Conservation (phyloP, 1,140 invertebrate genomes). For the Drosophila erecta region DNA sequence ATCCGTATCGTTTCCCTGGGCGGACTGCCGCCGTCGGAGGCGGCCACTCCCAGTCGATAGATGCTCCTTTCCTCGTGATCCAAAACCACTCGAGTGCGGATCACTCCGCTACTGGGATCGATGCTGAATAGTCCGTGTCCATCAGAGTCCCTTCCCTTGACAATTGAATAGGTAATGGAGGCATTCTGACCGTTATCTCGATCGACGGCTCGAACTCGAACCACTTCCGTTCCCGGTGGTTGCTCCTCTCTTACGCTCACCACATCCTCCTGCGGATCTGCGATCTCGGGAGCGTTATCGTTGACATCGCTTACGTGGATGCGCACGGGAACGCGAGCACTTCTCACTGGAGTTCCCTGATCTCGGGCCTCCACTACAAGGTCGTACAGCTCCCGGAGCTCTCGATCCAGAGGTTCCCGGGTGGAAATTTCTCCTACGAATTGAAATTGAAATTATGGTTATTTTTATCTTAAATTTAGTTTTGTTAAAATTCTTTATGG, state of each 20-base stretch:
- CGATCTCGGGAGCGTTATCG: constrained; percentile 95
- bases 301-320: constrained; percentile 94
- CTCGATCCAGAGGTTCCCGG: constrained; percentile 92
- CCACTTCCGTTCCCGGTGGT: constrained; percentile 92
- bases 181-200: constrained; percentile 95
- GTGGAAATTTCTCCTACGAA: constrained; percentile 93
- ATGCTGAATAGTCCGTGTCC: constrained; percentile 94
- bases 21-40: constrained; percentile 93
- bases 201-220: constrained; percentile 93
- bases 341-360: constrained; percentile 91
- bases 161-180: constrained; percentile 93
- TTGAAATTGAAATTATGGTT: not conserved
- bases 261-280: constrained; percentile 94
- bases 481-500: too few species aligned
- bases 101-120: constrained; percentile 93
- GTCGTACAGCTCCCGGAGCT: constrained; percentile 91
- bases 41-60: constrained; percentile 93
- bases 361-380: constrained; percentile 94
- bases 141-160: constrained; percentile 93
- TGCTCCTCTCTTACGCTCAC: constrained; percentile 95
- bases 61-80: constrained; percentile 96
- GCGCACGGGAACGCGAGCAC: constrained; percentile 89
- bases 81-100: constrained; percentile 93
- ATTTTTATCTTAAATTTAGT: too few species aligned
- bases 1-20: constrained; percentile 91